Evolutionary conservation across 2,113 vertebrate species (phyloP), one percentile per base, ranked within the genome.

Genomic region (Scomber scombrus): DNA sequence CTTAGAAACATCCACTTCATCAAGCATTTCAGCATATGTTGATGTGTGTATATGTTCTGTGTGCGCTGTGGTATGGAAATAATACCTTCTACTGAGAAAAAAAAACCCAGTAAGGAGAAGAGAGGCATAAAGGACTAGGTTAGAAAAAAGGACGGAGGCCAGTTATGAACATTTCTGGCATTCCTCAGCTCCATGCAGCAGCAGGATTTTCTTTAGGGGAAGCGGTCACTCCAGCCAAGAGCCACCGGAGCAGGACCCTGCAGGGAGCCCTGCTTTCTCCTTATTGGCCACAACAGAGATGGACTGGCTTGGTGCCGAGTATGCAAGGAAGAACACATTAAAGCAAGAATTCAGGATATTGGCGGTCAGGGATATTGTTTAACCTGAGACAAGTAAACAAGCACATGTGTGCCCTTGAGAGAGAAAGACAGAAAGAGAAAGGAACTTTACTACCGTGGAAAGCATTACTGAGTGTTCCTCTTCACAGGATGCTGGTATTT

Each of bases 241-340:
- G 73, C 65, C 75, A 80, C 65, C 49, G 64, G 83, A 89, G 43
- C 70, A 67, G 72, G 75, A 85, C 75, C 67, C 84, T 55, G 51
- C 67, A 40, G 76, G 78, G 79, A 65, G 78, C 50, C 50, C 29
- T 5, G 40, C 76, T 76, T 54, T 81, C 81, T 80, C 76, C 62
- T 84, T 57, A 52, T n/a, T 67, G 77, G 75, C 78, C 40, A 23
- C 14, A 19, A 47, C 56, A 18, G 72, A 47, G 75, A 70, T 43
- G 66, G 71, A 69, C 63, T 75, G 77, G 84, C 80, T 58, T 34
- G 29, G 63, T 66, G 80, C 83, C 70, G 15, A 82, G 45, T 67
- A 3, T 2, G n/a, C 79, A 79, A 90, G 93, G 92, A 94, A 93
- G 85, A 70, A 19, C 50, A 78, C 85, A 89, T 93, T 93, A 92